These are phyloP conservation scores for Heterodera schachtii DNA, from an alignment of 1,140 invertebrate genomes.

Conservation along the genomic window DNA sequence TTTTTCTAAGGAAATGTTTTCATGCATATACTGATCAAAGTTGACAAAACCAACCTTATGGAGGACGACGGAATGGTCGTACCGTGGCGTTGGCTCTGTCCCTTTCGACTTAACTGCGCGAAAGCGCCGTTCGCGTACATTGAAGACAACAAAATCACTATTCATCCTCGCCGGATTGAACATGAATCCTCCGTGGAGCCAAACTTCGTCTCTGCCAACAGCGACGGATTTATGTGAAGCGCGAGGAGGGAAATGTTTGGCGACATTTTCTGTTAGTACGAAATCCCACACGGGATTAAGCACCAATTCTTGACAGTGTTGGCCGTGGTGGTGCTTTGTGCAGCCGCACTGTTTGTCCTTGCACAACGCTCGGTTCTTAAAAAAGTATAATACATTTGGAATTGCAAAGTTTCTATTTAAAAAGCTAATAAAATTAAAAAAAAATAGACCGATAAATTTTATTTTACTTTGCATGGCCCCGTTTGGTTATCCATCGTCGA, in stretches of 20 bases:
- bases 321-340: slow-evolving; percentile 41
- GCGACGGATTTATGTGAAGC: slow-evolving; percentile 55
- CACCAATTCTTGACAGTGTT: slow-evolving; percentile 46
- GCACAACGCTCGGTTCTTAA: slow-evolving; percentile 22
- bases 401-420: not conserved
- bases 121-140: slow-evolving; percentile 37
- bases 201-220: slow-evolving; percentile 50
- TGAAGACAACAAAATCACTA: slow-evolving; percentile 43
- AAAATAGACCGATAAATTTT: not conserved
- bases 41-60: slow-evolving; percentile 50
- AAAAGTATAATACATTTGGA: not conserved
- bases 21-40: slow-evolving; percentile 11
- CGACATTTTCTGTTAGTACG: slow-evolving; percentile 16
- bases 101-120: slow-evolving; percentile 21
- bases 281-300: slow-evolving; percentile 48
- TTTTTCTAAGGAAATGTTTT: slow-evolving; percentile 45
- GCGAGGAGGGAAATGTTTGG: slow-evolving; percentile 40
- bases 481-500: slow-evolving; percentile 14
- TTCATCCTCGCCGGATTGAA: slow-evolving; percentile 28
- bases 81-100: slow-evolving; percentile 44
- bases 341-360: slow-evolving; percentile 47
- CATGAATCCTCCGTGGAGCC: slow-evolving; percentile 55
- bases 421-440: not conserved
- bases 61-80: slow-evolving; percentile 62
- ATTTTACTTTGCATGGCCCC: slow-evolving; percentile 47